Percentiles rank a stretch among this genome's conserved stretches.
Conservation (phyloP, 1,140 invertebrate genomes). For the Drosophila pallidifrons region DNA sequence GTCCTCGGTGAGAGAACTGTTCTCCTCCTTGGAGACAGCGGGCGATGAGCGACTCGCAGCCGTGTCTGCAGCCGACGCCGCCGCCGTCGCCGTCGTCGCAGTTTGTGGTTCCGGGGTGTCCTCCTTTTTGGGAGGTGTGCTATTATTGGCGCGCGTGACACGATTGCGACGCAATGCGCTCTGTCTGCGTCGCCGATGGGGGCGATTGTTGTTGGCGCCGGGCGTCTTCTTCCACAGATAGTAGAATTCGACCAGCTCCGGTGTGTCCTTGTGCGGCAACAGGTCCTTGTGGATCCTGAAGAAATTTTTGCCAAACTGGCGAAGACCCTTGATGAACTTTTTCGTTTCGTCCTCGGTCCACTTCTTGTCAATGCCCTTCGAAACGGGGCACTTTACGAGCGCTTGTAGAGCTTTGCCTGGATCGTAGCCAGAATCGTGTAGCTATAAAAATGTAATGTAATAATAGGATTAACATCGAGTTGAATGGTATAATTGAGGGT, state of each 20-base stretch:
- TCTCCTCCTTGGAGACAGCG: slow-evolving; percentile 88
- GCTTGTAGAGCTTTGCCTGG: slow-evolving; percentile 97
- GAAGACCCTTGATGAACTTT: slow-evolving; percentile 98
- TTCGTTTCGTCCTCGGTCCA: slow-evolving; percentile 99
- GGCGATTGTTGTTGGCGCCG: slow-evolving; percentile 97
- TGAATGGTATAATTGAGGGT: background rate
- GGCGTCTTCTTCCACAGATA: slow-evolving; percentile 99
- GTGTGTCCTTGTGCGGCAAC: slow-evolving; percentile 97
- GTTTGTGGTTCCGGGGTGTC: slow-evolving; percentile 85
- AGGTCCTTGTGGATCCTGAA: slow-evolving; percentile 98
- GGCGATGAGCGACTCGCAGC: slow-evolving; percentile 86
- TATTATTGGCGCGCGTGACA: slow-evolving; percentile 89
- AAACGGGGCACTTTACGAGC: slow-evolving; percentile 97
- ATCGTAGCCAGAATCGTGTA: slow-evolving; percentile 98
- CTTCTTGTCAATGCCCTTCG: slow-evolving; percentile 98
- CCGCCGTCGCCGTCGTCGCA: slow-evolving; percentile 82
- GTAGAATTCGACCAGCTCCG: slow-evolving; percentile 99
- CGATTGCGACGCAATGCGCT: slow-evolving; percentile 95
- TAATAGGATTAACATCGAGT: too few relatives aligned
- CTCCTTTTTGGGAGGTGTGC: slow-evolving; percentile 85
- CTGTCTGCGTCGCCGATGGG: slow-evolving; percentile 94
- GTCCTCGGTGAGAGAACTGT: slow-evolving; percentile 97
- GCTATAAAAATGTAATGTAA: slow-evolving; percentile 82
- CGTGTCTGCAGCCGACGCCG: slow-evolving; percentile 83
- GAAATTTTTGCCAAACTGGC: slow-evolving; percentile 99